These are phyloP conservation scores for Norana najaformis DNA, from an alignment of 2,888 invertebrate genomes.

Conservation along the genomic window DNA sequence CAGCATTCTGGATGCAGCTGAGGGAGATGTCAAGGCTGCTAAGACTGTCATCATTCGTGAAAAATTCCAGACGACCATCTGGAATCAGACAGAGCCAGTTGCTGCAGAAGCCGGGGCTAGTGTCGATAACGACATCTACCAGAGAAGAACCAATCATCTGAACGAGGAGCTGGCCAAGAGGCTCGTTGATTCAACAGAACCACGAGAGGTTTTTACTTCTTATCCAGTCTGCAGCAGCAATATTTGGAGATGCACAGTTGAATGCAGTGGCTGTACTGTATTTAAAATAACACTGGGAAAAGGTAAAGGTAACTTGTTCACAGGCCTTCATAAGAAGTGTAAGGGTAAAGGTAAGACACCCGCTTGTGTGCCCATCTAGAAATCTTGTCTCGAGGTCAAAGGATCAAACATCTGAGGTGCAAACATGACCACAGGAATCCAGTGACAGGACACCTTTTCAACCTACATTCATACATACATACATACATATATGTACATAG, in stretches of 20 bases:
- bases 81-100: neutral
- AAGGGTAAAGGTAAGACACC: too few species aligned
- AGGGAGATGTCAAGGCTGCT: neutral
- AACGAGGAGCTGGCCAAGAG: neutral
- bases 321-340: too few species aligned
- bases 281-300: neutral
- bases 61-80: neutral
- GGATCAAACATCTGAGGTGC: too few species aligned
- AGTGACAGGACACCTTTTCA: too few species aligned
- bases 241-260: neutral
- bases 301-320: too few species aligned
- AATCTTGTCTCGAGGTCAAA: too few species aligned
- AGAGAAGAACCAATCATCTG: slow-evolving; percentile 7
- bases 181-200: neutral
- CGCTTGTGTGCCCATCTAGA: too few species aligned
- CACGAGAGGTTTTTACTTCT: neutral
- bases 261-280: neutral
- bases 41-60: neutral
- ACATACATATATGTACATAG: too few species aligned
- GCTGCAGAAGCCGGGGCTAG: neutral
- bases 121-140: slow-evolving; percentile 7
- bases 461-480: too few species aligned
- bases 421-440: too few species aligned
- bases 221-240: too few species aligned
- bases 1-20: neutral